Evolutionary conservation across 2,888 invertebrate genomes (phyloP), one percentile per base, ranked within the genome.

Genomic region (Euclidia mi): DNA sequence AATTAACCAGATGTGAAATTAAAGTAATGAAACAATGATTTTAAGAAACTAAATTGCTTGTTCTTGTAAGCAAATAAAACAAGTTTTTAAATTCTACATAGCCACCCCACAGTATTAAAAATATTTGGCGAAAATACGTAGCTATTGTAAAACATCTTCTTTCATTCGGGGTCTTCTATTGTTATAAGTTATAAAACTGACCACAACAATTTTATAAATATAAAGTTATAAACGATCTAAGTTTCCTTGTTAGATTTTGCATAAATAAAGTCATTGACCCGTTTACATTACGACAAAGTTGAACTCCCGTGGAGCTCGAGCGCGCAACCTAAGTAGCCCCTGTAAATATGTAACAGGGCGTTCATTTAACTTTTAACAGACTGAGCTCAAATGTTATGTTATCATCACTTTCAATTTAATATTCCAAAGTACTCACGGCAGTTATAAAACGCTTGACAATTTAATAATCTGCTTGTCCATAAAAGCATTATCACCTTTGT

Each of bases 251-350:
- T 29, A 15, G 11, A 29, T 6, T 44, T 9, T 56, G 49, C 44
- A 56, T 61, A 47, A 61, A 46, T 57, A 55, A 51, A 53, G 37
- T 35, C 35, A 50, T 37, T 52, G 45, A 58, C 50, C 63, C 11
- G 31, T 40, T 61, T 48, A 42, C 41, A 42, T 34, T 66, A 50
- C 35, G 28, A 43, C 51, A 47, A 49, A 44, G 20, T 48, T 59
- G 15, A 35, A 35, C 14, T 35, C 9, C 7, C 12, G 3, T n/a
- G n/a, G 12, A 32, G 11, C 6, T 15, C 18, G 18, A 18, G 37
- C 34, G 6, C 34, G 17, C n/a, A 35, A 35, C 15, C 15, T n/a
- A 32, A 2, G 15, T 15, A 17, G 3, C 7, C 15, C 3, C 10
- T 7, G 6, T 15, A 3, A 7, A 35, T 4, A 35, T 15, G 17